These are phyloP conservation scores for Terrapene triunguis DNA, from an alignment of 2,113 vertebrate species.

Conservation along the genomic window DNA sequence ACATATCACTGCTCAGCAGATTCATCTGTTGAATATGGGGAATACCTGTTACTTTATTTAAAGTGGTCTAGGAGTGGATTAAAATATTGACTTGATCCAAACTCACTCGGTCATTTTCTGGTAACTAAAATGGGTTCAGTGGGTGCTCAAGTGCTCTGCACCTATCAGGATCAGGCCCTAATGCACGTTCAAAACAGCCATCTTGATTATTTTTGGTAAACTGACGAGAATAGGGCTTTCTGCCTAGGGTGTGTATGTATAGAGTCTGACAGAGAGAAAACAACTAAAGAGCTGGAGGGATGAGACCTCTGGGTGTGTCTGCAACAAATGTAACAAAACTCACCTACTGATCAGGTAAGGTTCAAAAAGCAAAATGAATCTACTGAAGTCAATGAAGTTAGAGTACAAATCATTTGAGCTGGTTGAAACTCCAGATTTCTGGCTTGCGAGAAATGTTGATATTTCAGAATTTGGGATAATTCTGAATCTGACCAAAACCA, in stretches of 20 bases:
- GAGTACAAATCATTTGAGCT: neutral
- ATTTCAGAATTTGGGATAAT: neutral
- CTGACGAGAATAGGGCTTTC: neutral
- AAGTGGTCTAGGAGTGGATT: neutral
- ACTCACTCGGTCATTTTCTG: neutral
- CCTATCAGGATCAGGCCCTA: neutral
- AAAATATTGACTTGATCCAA: neutral
- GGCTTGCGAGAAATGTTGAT: neutral
- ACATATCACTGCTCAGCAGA: neutral
- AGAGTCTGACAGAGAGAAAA: neutral
- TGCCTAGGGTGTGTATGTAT: neutral
- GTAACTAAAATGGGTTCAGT: neutral
- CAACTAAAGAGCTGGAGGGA: neutral
- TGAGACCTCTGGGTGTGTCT: neutral
- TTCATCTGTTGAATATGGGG: neutral
- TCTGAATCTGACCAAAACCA: neutral
- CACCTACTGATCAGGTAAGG: neutral
- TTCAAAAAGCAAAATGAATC: neutral
- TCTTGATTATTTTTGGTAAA: neutral
- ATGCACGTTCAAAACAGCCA: neutral
- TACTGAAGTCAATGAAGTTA: neutral
- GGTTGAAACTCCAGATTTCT: neutral
- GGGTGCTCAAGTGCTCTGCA: fast-evolving
- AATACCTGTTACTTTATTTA: neutral
- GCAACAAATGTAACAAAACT: neutral